Evolutionary conservation across 2,888 invertebrate genomes (phyloP), one percentile per base, ranked within the genome.

Genomic region (Diarsia dahlii): DNA sequence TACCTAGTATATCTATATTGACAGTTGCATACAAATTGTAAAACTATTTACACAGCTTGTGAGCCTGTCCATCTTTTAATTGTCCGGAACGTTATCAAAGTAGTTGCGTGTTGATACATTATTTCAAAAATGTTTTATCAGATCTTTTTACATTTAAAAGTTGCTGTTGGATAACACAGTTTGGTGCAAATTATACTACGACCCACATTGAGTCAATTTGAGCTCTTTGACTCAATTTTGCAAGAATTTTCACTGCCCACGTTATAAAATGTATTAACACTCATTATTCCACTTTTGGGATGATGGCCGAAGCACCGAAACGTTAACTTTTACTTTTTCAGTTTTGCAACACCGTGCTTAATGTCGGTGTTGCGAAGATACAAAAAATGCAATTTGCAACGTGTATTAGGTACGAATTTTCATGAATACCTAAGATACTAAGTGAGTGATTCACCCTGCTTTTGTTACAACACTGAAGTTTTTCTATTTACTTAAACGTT

Each of bases 281-380:
- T 63, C 71, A 84, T 69, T 70, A 83, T 76, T 64, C 71, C 56
- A 77, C 28, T 68, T 80, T 69, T 77, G 71, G 76, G 65, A 70
- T 18, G 58, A 74, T 62, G 76, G 54, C 69, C 74, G n/a, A 48
- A n/a, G 20, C 60, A 39, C 39, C 58, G 12, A 73, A 82, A 75
- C 52, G 72, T 66, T 75, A 67, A 84, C 88, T 87, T 89, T 89
- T 87, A 82, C 80, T 84, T 84, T 75, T 74, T 85, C 20, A 65
- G 66, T 84, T 68, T 87, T 74, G 84, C 78, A 85, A 87, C 64
- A 84, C 72, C 54, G 62, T 63, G 52, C 73, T 34, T 69, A 76
- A 82, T 71, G 50, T 46, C 13, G 2, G 56, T 78, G 72, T 82
- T 87, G 71, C 76, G 85, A 75, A 75, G 58, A 73, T 71, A 64